Evolutionary conservation across 2,888 invertebrate species (phyloP), one percentile per base, ranked within the genome.

Genomic region (Pherbina coryleti): DNA sequence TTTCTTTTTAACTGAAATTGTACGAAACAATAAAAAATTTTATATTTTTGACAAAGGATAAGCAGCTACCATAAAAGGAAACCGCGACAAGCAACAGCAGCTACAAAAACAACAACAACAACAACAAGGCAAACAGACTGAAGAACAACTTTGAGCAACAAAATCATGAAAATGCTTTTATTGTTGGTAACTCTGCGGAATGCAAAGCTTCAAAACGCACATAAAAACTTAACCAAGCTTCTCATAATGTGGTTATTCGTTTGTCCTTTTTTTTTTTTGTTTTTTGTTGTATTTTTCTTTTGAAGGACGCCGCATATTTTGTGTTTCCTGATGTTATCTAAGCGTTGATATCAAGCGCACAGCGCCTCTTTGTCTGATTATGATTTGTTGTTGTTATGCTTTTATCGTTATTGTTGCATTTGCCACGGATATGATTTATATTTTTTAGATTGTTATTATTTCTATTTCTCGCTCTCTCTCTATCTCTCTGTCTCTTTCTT

Each of bases 351-450:
- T 60, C 28, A 60, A 60, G 28, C 60, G 60, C 60, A 11, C 44
- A 60, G 60, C 60, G 60, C 60, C 67, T 66, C 19, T 67, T 44
- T 67, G 67, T 34, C 67, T 37, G 34, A 37, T 67, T 67, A 67
- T 67, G 67, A 67, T 67, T 67, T 67, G 67, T 67, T 67, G 34
- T 44, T 19, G 67, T 67, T 11, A 37, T 66, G 22, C 19, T 66
- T 17, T 66, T 64, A 37, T 66, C 44, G 66, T 67, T 67, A 37
- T 67, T 37, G 67, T 67, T 67, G 19, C 22, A 17, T n/a, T 67
- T 19, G 67, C 44, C 22, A 37, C 67, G 11, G 44, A 31, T 31
- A 66, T 66, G 66, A 60, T 60, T 60, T 60, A 60, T 60, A 28
- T 60, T 7, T 60, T 28, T 60, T 60, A 14, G 11, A 14, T 28